phyloP scores from a whole-genome alignment of 2,888 invertebrate species.

The Trachelus tabidus region DNA sequence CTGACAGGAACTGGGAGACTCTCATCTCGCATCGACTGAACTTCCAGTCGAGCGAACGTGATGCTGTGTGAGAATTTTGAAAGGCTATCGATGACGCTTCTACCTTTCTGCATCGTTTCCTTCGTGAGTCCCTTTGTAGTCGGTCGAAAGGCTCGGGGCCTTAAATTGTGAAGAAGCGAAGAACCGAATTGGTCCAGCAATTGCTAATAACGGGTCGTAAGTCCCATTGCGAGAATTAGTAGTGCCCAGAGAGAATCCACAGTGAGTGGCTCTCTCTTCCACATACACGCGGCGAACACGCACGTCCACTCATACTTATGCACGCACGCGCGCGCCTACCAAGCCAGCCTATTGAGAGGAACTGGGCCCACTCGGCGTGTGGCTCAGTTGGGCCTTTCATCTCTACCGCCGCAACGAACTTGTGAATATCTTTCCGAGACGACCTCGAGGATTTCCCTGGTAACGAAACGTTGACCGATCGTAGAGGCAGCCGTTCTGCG shows the following conservation, averaged over 20 bases:
- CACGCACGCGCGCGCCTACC: neutral
- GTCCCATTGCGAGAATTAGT: conserved; percentile 19
- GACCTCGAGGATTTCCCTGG: neutral
- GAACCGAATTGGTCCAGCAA: neutral
- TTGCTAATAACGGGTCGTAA: conserved; percentile 17
- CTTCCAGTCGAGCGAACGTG: neutral
- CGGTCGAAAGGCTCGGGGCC: neutral
- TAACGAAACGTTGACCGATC: neutral
- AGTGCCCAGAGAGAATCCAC: neutral
- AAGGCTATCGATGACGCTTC: neutral
- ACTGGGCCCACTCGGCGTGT: conserved; percentile 40
- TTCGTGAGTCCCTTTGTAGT: neutral
- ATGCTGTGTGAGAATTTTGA: neutral
- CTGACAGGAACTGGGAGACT: neutral
- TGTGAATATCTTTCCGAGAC: conserved; percentile 18
- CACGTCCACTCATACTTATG: neutral
- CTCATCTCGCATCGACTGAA: neutral
- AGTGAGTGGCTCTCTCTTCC: neutral
- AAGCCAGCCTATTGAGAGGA: conserved; percentile 28
- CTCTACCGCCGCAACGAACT: conserved; percentile 40
- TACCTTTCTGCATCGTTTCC: neutral
- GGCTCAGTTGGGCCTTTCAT: conserved; percentile 40
- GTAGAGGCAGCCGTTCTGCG: neutral
- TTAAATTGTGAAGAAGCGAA: neutral
- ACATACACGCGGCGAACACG: neutral